Evolutionary conservation across 1,140 invertebrate species (phyloP).

Genomic region (Drosophila pallidifrons): DNA sequence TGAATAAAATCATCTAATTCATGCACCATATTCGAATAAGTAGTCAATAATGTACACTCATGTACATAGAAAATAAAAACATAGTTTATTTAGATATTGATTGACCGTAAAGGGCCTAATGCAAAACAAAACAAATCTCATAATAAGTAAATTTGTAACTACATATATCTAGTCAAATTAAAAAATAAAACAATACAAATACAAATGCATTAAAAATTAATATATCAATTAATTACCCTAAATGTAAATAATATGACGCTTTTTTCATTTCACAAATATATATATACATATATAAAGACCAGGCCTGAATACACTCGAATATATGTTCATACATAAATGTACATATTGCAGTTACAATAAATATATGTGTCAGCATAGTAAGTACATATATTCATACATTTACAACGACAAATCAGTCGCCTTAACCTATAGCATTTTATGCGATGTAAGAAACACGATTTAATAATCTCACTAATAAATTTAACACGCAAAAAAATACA

Average conservation of each 20-base stretch:
- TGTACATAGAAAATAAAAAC: conserved; percentile 1
- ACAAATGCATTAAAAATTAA: conserved; percentile 9
- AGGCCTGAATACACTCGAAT: no score
- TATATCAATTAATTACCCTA: conserved; percentile 13
- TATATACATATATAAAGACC: not conserved
- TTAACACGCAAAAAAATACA: no score
- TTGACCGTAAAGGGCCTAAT: not conserved
- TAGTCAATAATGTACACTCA: conserved; percentile 1
- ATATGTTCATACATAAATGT: not conserved
- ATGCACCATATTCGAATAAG: not conserved
- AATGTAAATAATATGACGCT: conserved; percentile 30
- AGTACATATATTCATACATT: no score
- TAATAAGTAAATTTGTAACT: conserved; percentile 33
- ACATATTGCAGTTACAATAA: not conserved
- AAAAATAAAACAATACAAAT: conserved; percentile 27
- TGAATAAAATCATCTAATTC: not conserved
- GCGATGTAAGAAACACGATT: no score
- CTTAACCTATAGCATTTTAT: no score
- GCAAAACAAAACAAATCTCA: conserved; percentile 14
- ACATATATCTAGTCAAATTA: conserved; percentile 54
- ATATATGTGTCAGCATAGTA: no score
- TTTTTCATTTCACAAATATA: conserved; percentile 7
- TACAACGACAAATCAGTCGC: no score
- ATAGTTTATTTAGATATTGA: not conserved
- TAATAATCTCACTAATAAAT: no score